These are phyloP conservation scores for Tachysurus fulvidraco DNA, from an alignment of 2,113 vertebrate genomes.

Conservation along the genomic window DNA sequence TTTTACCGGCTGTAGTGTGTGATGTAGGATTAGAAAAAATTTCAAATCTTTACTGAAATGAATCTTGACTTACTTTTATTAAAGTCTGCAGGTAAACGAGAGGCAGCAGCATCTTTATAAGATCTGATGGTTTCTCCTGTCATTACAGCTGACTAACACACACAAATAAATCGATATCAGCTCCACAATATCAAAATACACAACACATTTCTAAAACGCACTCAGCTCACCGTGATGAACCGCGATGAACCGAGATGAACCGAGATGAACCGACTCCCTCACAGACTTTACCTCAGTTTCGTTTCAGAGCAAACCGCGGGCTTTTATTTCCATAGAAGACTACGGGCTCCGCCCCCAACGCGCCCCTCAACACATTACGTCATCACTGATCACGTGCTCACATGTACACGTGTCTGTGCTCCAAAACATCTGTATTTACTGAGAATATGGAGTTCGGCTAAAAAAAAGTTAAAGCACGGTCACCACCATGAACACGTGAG, in stretches of 20 bases:
- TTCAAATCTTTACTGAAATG: neutral
- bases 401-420: neutral
- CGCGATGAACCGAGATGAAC: too few species aligned
- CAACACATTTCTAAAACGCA: neutral
- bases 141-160: neutral
- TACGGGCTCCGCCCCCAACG: neutral
- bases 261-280: neutral
- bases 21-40: neutral
- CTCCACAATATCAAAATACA: too few species aligned
- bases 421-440: neutral
- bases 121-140: neutral
- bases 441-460: too few species aligned
- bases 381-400: neutral
- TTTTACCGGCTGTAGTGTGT: neutral
- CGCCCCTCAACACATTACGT: neutral
- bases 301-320: neutral
- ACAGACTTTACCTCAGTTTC: neutral
- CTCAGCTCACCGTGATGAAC: neutral
- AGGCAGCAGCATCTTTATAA: conserved; percentile 23
- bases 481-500: neutral
- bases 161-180: neutral
- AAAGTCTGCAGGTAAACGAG: neutral
- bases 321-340: neutral
- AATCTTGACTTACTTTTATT: conserved; percentile 9
- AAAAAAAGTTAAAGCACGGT: neutral